These are phyloP conservation scores for Drosophila rufa DNA, from an alignment of 1,140 invertebrate genomes.

Conservation along the genomic window DNA sequence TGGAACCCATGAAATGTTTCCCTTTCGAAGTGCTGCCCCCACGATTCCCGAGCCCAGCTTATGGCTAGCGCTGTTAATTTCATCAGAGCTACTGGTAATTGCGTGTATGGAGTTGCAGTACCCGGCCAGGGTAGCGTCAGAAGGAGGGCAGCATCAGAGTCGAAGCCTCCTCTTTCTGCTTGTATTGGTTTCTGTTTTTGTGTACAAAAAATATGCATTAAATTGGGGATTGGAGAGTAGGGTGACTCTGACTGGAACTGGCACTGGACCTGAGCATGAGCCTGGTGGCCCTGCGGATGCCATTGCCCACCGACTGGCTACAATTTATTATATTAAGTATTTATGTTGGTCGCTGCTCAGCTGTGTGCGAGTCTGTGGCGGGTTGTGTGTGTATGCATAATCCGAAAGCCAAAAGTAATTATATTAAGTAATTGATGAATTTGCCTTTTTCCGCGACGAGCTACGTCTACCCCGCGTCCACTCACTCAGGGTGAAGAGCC, in stretches of 20 bases:
- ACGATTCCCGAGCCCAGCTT: background rate
- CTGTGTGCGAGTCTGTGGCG: slow-evolving; percentile 8
- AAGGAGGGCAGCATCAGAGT: slow-evolving; percentile 16
- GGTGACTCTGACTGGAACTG: background rate
- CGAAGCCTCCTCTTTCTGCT: slow-evolving; percentile 18
- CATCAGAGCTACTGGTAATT: slow-evolving; percentile 82
- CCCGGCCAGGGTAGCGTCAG: slow-evolving; percentile 11
- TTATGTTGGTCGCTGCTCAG: slow-evolving; percentile 66
- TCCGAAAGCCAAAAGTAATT: slow-evolving; percentile 84
- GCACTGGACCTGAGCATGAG: slow-evolving; percentile 6
- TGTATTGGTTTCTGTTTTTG: slow-evolving; percentile 49
- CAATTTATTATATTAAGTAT: slow-evolving; percentile 84
- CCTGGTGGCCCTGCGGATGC: slow-evolving; percentile 49
- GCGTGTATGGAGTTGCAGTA: slow-evolving; percentile 69
- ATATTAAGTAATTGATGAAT: slow-evolving; percentile 84
- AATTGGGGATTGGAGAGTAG: slow-evolving; percentile 10
- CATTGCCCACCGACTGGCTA: slow-evolving; percentile 74
- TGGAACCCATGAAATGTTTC: slow-evolving; percentile 21
- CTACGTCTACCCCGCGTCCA: background rate
- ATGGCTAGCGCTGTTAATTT: slow-evolving; percentile 69
- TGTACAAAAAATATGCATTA: slow-evolving; percentile 60
- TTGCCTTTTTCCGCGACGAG: slow-evolving; percentile 74
- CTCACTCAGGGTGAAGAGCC: background rate
- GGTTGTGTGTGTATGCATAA: slow-evolving; percentile 71
- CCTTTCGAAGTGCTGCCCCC: slow-evolving; percentile 12